phyloP scores from a whole-genome alignment of 2,797 vertebrate genomes.

The Distichodus sexfasciatus region DNA sequence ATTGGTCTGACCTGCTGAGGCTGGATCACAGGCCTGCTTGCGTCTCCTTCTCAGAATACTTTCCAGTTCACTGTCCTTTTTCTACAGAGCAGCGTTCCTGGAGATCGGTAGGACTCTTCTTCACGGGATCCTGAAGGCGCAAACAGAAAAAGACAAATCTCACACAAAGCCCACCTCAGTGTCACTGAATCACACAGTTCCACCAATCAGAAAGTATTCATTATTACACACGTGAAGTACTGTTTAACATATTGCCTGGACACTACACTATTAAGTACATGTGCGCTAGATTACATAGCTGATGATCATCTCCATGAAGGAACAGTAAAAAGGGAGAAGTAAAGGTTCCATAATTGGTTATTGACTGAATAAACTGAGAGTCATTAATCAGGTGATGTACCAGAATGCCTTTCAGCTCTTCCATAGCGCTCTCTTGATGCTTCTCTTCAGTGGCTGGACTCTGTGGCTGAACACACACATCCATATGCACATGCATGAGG shows the following conservation, averaged over 20 bases:
- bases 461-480: slow-evolving; percentile 60
- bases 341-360: no score
- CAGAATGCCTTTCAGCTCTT: slow-evolving; percentile 82
- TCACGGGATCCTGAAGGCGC: slow-evolving; percentile 72
- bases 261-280: no score
- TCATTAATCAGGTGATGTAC: slow-evolving; percentile 54
- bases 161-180: no score
- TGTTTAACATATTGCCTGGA: no score
- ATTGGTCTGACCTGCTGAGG: slow-evolving; percentile 60
- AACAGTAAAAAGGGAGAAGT: no score
- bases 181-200: no score
- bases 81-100: slow-evolving; percentile 66
- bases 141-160: background rate
- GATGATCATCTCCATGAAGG: no score
- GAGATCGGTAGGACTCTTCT: slow-evolving; percentile 78
- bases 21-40: slow-evolving; percentile 73
- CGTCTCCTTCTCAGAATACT: slow-evolving; percentile 77
- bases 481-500: no score
- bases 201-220: no score
- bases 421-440: slow-evolving; percentile 79
- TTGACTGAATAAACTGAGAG: no score
- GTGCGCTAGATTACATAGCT: no score
- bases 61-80: slow-evolving; percentile 81
- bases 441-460: slow-evolving; percentile 65
- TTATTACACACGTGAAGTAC: background rate